A percentile compares a stretch with the other conserved stretches of the same genome.
These are phyloP conservation scores for Micronycteris hirsuta DNA, from an alignment of 2,113 vertebrate species.

Conservation along the genomic window DNA sequence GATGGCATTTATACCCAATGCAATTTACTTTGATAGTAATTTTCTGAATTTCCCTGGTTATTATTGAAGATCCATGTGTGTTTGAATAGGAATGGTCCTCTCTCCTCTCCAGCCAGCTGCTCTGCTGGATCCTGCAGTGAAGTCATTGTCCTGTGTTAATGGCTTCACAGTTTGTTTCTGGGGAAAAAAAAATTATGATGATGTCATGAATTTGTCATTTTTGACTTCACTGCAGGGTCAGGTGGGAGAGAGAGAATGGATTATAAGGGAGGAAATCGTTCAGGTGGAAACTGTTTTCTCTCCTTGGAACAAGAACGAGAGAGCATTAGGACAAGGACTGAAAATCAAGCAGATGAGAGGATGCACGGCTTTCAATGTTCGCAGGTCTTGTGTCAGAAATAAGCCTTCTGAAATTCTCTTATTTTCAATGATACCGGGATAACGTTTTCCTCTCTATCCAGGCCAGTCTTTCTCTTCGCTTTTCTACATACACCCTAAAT, in stretches of 20 bases:
- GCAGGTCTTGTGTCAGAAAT: slow-evolving; percentile 8
- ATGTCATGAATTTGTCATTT: slow-evolving; percentile 74
- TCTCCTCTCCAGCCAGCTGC: slow-evolving; percentile 60
- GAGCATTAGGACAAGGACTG: slow-evolving; percentile 2
- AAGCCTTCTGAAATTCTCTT: slow-evolving; percentile 1
- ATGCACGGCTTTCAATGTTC: background rate
- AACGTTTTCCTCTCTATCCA: background rate
- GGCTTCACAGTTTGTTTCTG: slow-evolving; percentile 69
- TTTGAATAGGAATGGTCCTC: slow-evolving; percentile 65
- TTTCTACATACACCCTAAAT: background rate
- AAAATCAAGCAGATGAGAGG: slow-evolving; percentile 37
- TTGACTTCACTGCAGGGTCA: slow-evolving; percentile 56
- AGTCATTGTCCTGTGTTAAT: slow-evolving; percentile 73
- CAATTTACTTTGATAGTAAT: slow-evolving; percentile 75
- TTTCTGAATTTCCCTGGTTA: slow-evolving; percentile 75
- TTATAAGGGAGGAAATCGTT: slow-evolving; percentile 52
- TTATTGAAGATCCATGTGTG: slow-evolving; percentile 74
- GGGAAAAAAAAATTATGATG: slow-evolving; percentile 63
- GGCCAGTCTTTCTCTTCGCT: background rate
- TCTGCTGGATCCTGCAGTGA: slow-evolving; percentile 65
- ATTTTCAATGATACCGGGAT: slow-evolving; percentile 21
- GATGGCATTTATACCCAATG: slow-evolving; percentile 77
- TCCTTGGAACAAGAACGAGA: slow-evolving; percentile 33
- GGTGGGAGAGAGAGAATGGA: slow-evolving; percentile 38
- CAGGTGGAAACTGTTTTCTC: slow-evolving; percentile 31